Evolutionary conservation across 2,797 vertebrate genomes (phyloP).

Genomic region (Hydrophis major): DNA sequence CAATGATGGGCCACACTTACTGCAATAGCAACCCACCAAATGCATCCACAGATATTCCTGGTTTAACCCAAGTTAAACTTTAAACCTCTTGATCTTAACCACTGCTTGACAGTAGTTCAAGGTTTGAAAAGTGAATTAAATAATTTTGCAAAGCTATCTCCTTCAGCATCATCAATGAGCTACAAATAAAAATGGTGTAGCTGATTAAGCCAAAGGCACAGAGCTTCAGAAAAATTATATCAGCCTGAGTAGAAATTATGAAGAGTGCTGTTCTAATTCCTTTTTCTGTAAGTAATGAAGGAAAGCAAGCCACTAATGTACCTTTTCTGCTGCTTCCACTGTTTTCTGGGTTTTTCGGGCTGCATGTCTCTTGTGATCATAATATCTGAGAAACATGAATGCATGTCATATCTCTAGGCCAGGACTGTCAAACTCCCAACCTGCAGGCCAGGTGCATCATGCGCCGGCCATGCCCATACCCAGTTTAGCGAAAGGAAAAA

Average conservation of each 20-base stretch:
- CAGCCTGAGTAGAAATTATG: not conserved
- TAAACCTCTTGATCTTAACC: not conserved
- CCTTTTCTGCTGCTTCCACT: slow-evolving; percentile 94
- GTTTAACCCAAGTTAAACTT: not conserved
- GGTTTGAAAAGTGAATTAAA: too few relatives aligned
- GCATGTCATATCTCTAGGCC: not conserved
- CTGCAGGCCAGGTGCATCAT: too few relatives aligned
- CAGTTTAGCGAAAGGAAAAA: too few relatives aligned
- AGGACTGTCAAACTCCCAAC: too few relatives aligned
- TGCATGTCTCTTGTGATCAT: slow-evolving; percentile 90
- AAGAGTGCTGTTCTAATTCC: not conserved
- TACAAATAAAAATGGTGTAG: not conserved
- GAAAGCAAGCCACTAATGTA: slow-evolving; percentile 44
- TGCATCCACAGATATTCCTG: not conserved
- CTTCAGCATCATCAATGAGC: not conserved
- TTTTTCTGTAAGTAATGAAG: not conserved
- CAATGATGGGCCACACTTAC: not conserved
- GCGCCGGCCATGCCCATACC: too few relatives aligned
- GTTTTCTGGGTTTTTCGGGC: slow-evolving; percentile 98
- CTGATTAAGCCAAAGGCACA: not conserved
- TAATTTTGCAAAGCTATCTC: not conserved
- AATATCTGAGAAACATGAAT: slow-evolving; percentile 79
- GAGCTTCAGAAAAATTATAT: not conserved
- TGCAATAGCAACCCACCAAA: not conserved
- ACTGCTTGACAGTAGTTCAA: not conserved